Evolutionary conservation across 2,888 invertebrate species (phyloP).

Genomic region (Polyommatus iphigenia): DNA sequence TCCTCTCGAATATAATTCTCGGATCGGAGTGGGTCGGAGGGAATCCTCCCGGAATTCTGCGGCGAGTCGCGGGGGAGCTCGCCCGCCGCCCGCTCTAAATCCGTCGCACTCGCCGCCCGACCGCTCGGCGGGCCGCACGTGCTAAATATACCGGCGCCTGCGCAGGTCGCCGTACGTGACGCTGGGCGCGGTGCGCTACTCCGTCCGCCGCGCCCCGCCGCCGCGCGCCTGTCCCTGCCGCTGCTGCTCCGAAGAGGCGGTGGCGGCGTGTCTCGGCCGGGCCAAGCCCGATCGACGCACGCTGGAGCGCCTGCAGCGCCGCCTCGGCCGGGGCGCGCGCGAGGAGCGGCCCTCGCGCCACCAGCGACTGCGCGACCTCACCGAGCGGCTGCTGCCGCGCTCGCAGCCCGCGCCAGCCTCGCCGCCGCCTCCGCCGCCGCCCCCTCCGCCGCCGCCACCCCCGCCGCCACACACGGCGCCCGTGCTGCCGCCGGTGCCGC

Average conservation of each 20-base stretch:
- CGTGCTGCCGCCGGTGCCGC: conserved; percentile 79
- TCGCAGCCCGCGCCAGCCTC: conserved; percentile 50
- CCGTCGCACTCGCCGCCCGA: conserved; percentile 72
- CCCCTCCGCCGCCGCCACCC: conserved; percentile 57
- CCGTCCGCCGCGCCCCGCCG: conserved; percentile 83
- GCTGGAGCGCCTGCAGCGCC: conserved; percentile 91
- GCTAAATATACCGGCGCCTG: conserved; percentile 59
- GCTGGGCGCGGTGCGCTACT: conserved; percentile 86
- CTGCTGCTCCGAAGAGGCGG: conserved; percentile 79
- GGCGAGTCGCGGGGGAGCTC: conserved; percentile 66
- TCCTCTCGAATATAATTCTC: conserved; percentile 63
- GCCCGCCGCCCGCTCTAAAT: conserved; percentile 68
- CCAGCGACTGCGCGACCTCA: conserved; percentile 89
- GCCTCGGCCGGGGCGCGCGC: conserved; percentile 82
- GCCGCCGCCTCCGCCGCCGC: conserved; percentile 60
- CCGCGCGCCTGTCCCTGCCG: conserved; percentile 80
- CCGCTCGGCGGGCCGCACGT: conserved; percentile 65
- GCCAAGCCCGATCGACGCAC: conserved; percentile 82
- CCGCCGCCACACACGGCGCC: conserved; percentile 75
- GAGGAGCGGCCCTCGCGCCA: conserved; percentile 77
- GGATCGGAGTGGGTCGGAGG: conserved; percentile 69
- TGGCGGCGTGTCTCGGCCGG: conserved; percentile 77
- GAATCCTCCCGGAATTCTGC: conserved; percentile 75
- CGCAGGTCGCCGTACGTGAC: conserved; percentile 82
- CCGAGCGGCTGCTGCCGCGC: conserved; percentile 87